Conservation (phyloP, 2,888 invertebrate species). For the Hemicrepidius hirtus region DNA sequence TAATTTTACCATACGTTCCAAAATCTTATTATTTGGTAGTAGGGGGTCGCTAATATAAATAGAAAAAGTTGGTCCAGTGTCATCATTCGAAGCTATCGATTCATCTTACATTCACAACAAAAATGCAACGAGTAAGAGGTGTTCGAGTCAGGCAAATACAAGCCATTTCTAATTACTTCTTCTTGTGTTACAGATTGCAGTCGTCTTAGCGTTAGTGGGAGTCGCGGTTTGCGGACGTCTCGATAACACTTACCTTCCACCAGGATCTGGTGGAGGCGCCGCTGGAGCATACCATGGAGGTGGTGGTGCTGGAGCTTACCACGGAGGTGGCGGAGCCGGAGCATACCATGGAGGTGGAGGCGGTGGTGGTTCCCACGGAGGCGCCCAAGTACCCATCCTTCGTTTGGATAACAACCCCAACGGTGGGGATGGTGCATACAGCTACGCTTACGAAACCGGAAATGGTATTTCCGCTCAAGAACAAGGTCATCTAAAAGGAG, state of each 20-base stretch:
- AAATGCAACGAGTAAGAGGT: conserved; percentile 43
- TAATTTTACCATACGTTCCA: conserved; percentile 59
- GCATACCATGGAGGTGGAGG: conserved; percentile 29
- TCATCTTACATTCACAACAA: conserved; percentile 46
- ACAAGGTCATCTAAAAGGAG: conserved; percentile 58
- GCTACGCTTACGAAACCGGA: conserved; percentile 59
- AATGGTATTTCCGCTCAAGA: conserved; percentile 63
- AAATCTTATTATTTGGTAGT: conserved; percentile 50
- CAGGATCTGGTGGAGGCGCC: conserved; percentile 48
- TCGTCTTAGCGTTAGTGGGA: conserved; percentile 61
- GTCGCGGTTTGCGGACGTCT: conserved; percentile 62
- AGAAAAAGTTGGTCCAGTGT: conserved; percentile 54
- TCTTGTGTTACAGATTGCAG: conserved; percentile 54
- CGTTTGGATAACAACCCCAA: conserved; percentile 63
- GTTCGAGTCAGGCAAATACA: background rate
- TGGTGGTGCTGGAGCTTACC: conserved; percentile 15
- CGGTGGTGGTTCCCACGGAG: conserved; percentile 13
- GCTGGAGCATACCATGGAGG: conserved; percentile 49
- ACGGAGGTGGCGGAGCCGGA: conserved; percentile 20
- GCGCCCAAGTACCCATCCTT: conserved; percentile 49
- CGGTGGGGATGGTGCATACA: conserved; percentile 61
- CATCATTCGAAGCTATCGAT: conserved; percentile 55
- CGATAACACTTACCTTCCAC: conserved; percentile 54
- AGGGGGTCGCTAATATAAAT: conserved; percentile 56
- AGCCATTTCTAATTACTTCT: background rate